Conservation (phyloP, 2,113 vertebrate species). For the Eurypyga helias region DNA sequence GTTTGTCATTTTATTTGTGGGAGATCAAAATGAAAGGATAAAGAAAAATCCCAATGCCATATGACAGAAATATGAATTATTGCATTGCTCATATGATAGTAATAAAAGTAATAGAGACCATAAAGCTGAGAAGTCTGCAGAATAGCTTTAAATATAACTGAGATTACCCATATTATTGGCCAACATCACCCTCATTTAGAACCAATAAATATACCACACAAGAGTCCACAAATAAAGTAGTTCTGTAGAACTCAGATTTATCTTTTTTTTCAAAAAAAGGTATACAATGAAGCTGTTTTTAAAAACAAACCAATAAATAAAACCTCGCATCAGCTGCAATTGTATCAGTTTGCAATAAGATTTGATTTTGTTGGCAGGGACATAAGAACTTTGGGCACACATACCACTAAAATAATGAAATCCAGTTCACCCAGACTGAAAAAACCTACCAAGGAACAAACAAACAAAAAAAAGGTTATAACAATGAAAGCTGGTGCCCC, state of each 20-base stretch:
- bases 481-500: constrained; percentile 28
- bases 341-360: constrained; percentile 10
- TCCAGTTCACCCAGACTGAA: constrained; percentile 40
- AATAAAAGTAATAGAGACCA: constrained; percentile 41
- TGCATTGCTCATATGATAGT: neutral
- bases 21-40: constrained; percentile 30
- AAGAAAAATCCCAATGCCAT: neutral
- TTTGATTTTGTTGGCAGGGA: constrained; percentile 58
- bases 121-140: constrained; percentile 6
- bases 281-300: neutral
- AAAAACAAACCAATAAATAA: neutral
- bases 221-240: neutral
- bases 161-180: neutral
- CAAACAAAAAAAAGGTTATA: neutral
- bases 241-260: neutral
- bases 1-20: constrained; percentile 5
- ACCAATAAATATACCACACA: neutral
- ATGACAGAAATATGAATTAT: neutral
- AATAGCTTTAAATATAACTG: neutral
- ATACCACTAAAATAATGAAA: constrained; percentile 55
- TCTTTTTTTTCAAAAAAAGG: neutral
- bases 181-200: neutral
- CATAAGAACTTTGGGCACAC: constrained; percentile 15
- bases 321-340: neutral
- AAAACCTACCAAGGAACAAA: neutral